Conservation (phyloP, 1,140 invertebrate species). For the Caenorhabditis tropicalis region DNA sequence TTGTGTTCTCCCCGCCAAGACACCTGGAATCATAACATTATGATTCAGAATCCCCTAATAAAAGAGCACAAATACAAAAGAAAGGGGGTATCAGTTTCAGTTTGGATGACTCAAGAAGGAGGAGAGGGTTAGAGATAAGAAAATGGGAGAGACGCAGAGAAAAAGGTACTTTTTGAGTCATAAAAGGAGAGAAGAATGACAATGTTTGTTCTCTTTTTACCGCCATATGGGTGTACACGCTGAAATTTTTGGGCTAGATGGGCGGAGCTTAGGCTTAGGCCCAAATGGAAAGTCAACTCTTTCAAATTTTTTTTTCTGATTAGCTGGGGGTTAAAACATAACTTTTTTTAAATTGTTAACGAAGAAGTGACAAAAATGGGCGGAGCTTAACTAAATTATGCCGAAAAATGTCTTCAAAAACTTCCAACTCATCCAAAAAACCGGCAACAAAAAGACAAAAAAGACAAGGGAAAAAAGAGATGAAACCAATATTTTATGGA, state of each 20-base stretch:
- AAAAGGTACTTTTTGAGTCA: background rate
- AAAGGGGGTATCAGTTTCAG: background rate
- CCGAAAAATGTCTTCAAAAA: background rate
- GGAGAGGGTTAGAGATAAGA: background rate
- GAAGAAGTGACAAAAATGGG: background rate
- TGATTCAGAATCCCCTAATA: no score
- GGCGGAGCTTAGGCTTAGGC: no score
- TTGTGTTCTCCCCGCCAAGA: background rate
- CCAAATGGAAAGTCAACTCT: no score
- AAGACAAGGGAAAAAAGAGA: background rate
- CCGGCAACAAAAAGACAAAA: background rate
- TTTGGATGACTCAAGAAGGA: no score
- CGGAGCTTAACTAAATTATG: background rate
- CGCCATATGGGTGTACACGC: background rate
- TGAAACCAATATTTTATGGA: conserved; percentile 25
- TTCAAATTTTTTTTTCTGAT: no score
- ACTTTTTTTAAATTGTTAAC: background rate
- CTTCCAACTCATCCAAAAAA: background rate
- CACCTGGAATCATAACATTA: background rate
- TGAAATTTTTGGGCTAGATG: background rate
- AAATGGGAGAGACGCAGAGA: background rate
- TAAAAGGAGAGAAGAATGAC: background rate
- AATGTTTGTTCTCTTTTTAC: background rate
- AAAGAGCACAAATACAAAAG: background rate
- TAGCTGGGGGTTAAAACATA: no score